Base-by-base conservation (phyloP, 2,797 vertebrate genomes). In the Lemur catta region DNA sequence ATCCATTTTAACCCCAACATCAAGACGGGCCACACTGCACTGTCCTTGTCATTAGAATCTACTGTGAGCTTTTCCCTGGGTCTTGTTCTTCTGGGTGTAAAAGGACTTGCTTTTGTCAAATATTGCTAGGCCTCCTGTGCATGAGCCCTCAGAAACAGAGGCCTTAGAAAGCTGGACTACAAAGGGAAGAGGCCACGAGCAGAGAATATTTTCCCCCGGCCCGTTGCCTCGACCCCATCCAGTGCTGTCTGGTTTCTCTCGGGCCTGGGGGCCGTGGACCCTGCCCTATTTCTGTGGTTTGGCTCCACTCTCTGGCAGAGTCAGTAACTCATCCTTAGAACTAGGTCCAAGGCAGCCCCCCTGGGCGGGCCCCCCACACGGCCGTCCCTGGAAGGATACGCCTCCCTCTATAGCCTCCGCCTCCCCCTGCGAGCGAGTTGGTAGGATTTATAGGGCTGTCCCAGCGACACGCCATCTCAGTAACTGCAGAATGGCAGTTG, bases 401-500 rank as follows among this genome's bases (percentile, higher is more conserved):
- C 38, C 52, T 91, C 63, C 55, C 69, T 65, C 78, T 4, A 5
- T 38, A 81, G 41, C 63, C 26, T 67, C 3, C 71, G 67, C 79
- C 67, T 89, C 59, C 95, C 94, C 86, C 79, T 90, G 63, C 0
- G 65, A 97, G 80, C 0, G 6, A 95, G 96, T 28, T n/a, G 20
- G 80, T 18, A 97, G 96, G 89, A 99, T 99, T 98, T 98, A 98
- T 95, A 50, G 97, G 98, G 97, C 98, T 97, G 98, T 98, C 96
- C 98, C 1, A 48, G 97, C 87, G 95, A 98, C 98, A 98, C 94
- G 93, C 93, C 97, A 1, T 90, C 98, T 98, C 97, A 80, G 98
- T 98, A 97, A 98, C 93, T 86, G 97, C 98, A 97, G 98, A 98
- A 98, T 98, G 98, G 98, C 98, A 98, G 98, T 98, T 99, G 98